Conservation (phyloP, 2,797 vertebrate species). For the Pogonophryne albipinna region DNA sequence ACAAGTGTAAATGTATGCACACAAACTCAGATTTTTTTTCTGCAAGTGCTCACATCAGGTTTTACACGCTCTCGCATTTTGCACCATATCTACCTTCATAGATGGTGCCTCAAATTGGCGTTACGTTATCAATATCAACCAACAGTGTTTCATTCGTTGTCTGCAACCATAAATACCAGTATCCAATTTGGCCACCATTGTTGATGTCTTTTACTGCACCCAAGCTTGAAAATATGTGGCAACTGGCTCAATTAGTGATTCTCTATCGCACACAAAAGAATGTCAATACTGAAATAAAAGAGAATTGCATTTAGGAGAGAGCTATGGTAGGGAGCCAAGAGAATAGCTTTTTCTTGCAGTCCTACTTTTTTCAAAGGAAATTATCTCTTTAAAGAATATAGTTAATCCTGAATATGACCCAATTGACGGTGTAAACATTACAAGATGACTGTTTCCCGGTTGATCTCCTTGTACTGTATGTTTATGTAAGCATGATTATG, state of each 20-base stretch:
- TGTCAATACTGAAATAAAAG: not conserved
- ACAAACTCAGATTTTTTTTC: too few species aligned
- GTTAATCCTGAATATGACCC: not conserved
- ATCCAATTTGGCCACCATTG: not conserved
- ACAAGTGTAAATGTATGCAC: too few species aligned
- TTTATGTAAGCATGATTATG: constrained; percentile 57
- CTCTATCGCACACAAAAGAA: constrained; percentile 8
- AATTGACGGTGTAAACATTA: constrained; percentile 14
- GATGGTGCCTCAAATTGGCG: too few species aligned
- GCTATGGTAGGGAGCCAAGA: not conserved
- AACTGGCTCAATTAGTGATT: constrained; percentile 23
- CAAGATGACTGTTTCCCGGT: constrained; percentile 6
- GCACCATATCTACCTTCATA: too few species aligned
- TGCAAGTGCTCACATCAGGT: too few species aligned
- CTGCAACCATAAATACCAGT: not conserved
- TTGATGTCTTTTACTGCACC: not conserved
- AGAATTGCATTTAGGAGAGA: not conserved
- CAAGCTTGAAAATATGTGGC: not conserved
- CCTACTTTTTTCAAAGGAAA: not conserved
- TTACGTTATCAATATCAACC: not conserved
- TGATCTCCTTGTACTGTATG: constrained; percentile 18
- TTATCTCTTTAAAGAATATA: constrained; percentile 2
- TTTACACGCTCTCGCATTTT: too few species aligned
- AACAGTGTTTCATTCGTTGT: not conserved
- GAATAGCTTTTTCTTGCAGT: not conserved